A percentile compares a stretch with the other conserved stretches of the same genome.
Conservation (phyloP, 2,888 invertebrate species). For the Prionchulus punctatus region DNA sequence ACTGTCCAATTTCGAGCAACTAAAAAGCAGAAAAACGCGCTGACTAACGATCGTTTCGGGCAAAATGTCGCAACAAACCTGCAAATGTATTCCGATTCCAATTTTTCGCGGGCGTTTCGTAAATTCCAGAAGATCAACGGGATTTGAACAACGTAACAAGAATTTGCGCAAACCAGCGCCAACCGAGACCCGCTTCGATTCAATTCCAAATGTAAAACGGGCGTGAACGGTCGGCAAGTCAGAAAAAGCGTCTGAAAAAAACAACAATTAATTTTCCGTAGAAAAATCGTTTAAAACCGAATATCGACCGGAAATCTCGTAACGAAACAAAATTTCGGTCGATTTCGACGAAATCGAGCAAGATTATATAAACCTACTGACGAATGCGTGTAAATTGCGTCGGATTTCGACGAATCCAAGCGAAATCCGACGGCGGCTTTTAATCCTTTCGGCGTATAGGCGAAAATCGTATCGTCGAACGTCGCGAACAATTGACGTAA, state of each 20-base stretch:
- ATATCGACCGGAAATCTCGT: no score
- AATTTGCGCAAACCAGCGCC: not conserved
- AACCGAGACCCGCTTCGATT: not conserved
- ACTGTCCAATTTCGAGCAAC: not conserved
- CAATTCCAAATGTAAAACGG: not conserved
- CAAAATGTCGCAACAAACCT: not conserved
- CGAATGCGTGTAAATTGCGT: no score
- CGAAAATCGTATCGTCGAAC: no score
- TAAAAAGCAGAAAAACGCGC: not conserved
- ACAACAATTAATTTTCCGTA: no score
- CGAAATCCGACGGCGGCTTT: no score
- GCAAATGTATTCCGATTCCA: slow-evolving; percentile 2
- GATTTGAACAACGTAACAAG: slow-evolving; percentile 1
- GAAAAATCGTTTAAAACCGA: no score
- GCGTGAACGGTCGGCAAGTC: not conserved
- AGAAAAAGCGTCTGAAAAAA: not conserved
- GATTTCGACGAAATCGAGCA: no score
- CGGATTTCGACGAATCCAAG: no score
- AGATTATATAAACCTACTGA: no score
- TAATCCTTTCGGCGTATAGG: no score
- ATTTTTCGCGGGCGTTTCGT: not conserved
- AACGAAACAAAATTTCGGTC: no score
- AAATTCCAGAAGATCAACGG: not conserved
- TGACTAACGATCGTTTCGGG: not conserved
- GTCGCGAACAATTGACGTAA: no score